Percentiles rank a stretch among this genome's conserved stretches.
These are phyloP conservation scores for Diplosoma virens DNA, from an alignment of 23 tunicate species.

Conservation along the genomic window DNA sequence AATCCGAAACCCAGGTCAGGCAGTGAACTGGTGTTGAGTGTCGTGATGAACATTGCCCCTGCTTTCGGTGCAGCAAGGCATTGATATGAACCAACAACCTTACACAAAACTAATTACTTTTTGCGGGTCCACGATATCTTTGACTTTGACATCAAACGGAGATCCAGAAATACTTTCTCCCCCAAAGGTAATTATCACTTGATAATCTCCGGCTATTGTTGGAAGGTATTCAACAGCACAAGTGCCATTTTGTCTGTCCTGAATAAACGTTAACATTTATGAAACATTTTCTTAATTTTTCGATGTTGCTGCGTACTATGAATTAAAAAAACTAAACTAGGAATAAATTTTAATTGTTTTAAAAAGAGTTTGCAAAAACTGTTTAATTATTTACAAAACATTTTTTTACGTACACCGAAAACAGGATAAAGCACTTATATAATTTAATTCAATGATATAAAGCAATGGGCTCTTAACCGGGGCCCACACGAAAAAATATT, in stretches of 20 bases:
- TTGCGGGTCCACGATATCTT: conserved; percentile 78
- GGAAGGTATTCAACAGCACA: conserved; percentile 93
- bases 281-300: background rate
- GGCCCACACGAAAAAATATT: too few relatives aligned
- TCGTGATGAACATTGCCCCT: background rate
- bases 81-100: background rate
- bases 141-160: conserved; percentile 74
- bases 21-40: too few relatives aligned
- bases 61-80: background rate
- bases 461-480: too few relatives aligned
- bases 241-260: conserved; percentile 91
- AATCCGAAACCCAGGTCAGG: too few relatives aligned
- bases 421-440: too few relatives aligned
- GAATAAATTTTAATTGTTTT: too few relatives aligned
- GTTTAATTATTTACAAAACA: too few relatives aligned
- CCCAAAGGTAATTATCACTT: conserved; percentile 88
- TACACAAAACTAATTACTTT: conserved; percentile 49
- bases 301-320: too few relatives aligned
- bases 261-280: background rate
- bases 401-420: too few relatives aligned
- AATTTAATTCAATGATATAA: too few relatives aligned
- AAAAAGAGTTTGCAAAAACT: too few relatives aligned
- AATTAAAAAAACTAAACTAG: too few relatives aligned
- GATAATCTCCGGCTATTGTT: conserved; percentile 93
- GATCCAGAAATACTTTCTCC: conserved; percentile 74